Conservation (phyloP, 2,113 vertebrate genomes). For the Poeciliopsis prolifica region DNA sequence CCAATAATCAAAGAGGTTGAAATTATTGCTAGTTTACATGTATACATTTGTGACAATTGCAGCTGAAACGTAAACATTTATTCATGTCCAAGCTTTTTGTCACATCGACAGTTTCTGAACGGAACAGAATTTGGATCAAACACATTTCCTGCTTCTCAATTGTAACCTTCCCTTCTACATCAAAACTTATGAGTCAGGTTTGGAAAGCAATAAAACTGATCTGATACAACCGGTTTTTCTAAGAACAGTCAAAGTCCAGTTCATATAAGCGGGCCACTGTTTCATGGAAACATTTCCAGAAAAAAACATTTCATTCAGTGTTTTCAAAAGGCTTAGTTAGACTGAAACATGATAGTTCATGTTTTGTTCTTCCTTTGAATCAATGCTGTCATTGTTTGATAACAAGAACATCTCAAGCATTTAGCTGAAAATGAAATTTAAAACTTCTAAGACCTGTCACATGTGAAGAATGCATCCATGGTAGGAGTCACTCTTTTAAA, state of each 20-base stretch:
- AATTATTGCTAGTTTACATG: too few relatives aligned
- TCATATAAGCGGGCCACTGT: not conserved
- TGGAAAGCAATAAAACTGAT: not conserved
- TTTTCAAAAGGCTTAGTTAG: not conserved
- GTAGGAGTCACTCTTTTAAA: not conserved
- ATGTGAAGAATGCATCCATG: not conserved
- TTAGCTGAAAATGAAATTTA: constrained; percentile 1
- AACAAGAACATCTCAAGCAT: not conserved
- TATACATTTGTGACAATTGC: too few relatives aligned
- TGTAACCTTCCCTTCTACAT: too few relatives aligned
- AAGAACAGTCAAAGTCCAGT: not conserved
- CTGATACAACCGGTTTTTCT: not conserved
- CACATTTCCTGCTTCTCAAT: too few relatives aligned
- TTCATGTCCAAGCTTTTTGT: too few relatives aligned
- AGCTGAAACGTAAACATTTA: too few relatives aligned
- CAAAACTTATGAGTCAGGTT: not conserved
- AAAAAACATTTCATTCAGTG: not conserved
- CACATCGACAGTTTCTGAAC: too few relatives aligned
- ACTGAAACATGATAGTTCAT: not conserved
- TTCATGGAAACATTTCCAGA: not conserved
- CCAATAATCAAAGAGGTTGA: too few relatives aligned
- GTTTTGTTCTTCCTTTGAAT: not conserved
- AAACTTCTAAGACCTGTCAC: not conserved
- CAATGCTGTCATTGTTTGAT: constrained; percentile 2
- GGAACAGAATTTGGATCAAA: too few relatives aligned